Base-by-base conservation (phyloP, 2,888 invertebrate genomes). In the Morpho deidamia region DNA sequence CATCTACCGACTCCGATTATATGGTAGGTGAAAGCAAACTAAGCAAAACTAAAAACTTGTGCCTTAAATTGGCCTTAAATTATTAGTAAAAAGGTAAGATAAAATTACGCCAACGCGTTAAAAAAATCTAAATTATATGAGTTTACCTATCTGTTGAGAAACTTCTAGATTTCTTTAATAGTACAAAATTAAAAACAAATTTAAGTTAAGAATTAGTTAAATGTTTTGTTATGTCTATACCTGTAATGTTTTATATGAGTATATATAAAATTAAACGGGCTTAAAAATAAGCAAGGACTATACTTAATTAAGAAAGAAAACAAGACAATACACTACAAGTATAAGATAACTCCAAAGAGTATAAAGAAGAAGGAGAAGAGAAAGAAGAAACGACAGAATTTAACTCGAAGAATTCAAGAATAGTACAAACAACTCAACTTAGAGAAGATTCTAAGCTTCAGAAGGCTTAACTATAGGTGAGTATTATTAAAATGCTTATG, bases 31-130 rank as follows among this genome's bases (percentile, higher is more conserved):
- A 78, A 81, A 81, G 73, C 64, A 75, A 74, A 78, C 63, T 70
- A 74, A 78, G 64, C 63, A 74, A 74, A 76, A 35, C 59, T 67
- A 74, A 83, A 80, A 76, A 74, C 71, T 80, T 73, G 90, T 90
- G 90, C 90, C 90, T 90, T 90, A 89, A 89, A 90, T 90, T 86
- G 90, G 90, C 90, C 90, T 90, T 90, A 90, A 90, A 90, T 82
- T 86, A 79, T 71, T 78, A 82, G 67, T 83, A 82, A 90, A 86
- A 86, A 84, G 81, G 81, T 87, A 85, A 86, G 85, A 83, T 79
- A 81, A 83, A 83, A 83, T 76, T 78, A 78, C 74, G 64, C 65
- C 73, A 76, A 83, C 79, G 76, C 77, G 76, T 68, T 68, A 75
- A 80, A 78, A 76, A 77, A 74, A 74, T 73, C 85, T 74, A 88